Base-by-base conservation (phyloP, 2,113 vertebrate genomes). In the Solea solea region DNA sequence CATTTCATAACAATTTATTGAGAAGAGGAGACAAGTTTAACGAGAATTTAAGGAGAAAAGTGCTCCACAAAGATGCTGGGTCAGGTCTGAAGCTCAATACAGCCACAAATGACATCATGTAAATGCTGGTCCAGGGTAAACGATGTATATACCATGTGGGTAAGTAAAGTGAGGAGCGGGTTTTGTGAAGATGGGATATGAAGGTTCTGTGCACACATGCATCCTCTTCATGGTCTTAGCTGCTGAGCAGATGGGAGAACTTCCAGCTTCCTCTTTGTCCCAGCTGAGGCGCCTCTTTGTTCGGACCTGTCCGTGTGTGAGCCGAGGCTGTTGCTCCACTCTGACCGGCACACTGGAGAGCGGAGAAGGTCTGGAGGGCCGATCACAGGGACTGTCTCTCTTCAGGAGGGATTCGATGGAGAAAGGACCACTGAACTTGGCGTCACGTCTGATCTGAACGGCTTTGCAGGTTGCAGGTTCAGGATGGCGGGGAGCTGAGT, bases 331-430 rank as follows among this genome's bases (percentile, higher is more conserved):
- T 2, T 2, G 34, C 34, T 34, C 34, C 34, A 34, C 34, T n/a
- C 42, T 57, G 67, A 78, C 3, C 4, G 16, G 58, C 40, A 60
- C 63, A 11, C 50, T 61, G 61, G 50, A 78, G 62, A 42, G 73
- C 74, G 68, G 74, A 72, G 62, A 52, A n/a, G 80, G 44, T 59
- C n/a, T 42, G 50, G 45, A 34, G 50, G 56, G 11, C 50, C 1
- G 54, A 48, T 48, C 44, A 9, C 74, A 25, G 45, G 65, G 39
- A 0, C 50, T 0, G 39, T 88, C 86, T 60, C 81, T 90, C 70
- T 86, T 69, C 76, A 94, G 69, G 14, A 93, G 58, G 7, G 92
- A 90, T 5, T 93, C 92, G 1, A 93, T 90, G 11, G 91, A 93
- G 81, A 93, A 93, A 3, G 91, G 72, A 15, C 91, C 45, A 51